Evolutionary conservation across 2,888 invertebrate genomes (phyloP).

Genomic region (Magallana nippona): DNA sequence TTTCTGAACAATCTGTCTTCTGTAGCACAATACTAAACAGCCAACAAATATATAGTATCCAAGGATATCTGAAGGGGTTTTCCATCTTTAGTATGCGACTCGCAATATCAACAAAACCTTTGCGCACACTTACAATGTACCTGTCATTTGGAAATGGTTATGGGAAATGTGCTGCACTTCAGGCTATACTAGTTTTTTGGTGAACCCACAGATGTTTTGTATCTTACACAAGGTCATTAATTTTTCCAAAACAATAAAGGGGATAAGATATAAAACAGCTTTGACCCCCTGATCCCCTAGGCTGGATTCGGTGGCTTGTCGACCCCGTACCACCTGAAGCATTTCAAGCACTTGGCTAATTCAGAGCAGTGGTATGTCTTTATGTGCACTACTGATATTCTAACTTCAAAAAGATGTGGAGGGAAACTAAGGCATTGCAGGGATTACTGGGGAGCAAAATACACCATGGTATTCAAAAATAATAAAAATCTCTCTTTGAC

Average conservation of each 20-base stretch:
- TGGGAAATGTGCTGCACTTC: not conserved
- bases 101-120: too few relatives aligned
- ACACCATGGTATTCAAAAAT: not conserved
- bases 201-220: conserved; percentile 12
- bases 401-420: not conserved
- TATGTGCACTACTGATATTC: not conserved
- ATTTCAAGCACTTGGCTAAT: conserved; percentile 13
- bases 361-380: conserved; percentile 14
- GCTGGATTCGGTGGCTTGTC: not conserved
- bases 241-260: not conserved
- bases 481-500: not conserved
- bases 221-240: conserved; percentile 2
- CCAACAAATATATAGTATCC: not conserved
- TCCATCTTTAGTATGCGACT: not conserved
- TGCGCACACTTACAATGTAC: not conserved
- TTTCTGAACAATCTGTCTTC: not conserved
- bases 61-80: conserved; percentile 17
- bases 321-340: conserved; percentile 17
- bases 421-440: not conserved
- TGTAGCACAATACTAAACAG: not conserved
- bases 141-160: conserved; percentile 18
- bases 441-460: not conserved
- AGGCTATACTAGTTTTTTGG: not conserved
- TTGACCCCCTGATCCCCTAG: not conserved
- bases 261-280: not conserved